These are phyloP conservation scores for Moxostoma hubbsi DNA, from an alignment of 2,797 vertebrate species.

Conservation along the genomic window DNA sequence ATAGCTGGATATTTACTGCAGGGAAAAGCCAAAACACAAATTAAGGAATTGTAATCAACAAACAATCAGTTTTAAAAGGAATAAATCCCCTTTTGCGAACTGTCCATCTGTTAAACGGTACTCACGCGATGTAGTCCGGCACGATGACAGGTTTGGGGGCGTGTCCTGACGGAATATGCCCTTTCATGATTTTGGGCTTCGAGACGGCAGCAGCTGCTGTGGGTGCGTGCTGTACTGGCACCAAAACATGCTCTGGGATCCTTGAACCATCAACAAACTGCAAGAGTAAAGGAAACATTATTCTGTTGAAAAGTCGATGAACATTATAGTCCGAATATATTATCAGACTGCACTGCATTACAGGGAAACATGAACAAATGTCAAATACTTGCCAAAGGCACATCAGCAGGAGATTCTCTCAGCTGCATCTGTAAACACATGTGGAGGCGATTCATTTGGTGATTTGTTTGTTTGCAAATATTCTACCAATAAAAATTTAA, in stretches of 20 bases:
- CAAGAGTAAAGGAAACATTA: not conserved
- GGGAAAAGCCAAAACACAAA: not conserved
- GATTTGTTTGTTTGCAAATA: too few relatives aligned
- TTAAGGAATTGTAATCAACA: too few relatives aligned
- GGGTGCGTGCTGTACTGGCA: constrained; percentile 54
- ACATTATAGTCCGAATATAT: not conserved
- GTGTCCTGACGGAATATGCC: constrained; percentile 89
- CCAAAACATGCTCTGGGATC: constrained; percentile 60
- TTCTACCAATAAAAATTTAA: too few relatives aligned
- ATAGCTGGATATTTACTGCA: constrained; percentile 91
- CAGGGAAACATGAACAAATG: not conserved
- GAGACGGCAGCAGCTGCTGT: constrained; percentile 55
- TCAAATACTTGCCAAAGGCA: constrained; percentile 75
- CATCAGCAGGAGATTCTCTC: constrained; percentile 68
- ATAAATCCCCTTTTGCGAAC: not conserved
- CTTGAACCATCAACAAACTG: constrained; percentile 49
- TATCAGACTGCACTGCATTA: not conserved
- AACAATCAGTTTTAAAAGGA: too few relatives aligned
- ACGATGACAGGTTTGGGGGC: constrained; percentile 95
- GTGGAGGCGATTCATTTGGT: not conserved
- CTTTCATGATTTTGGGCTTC: constrained; percentile 82
- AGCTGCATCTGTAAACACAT: constrained; percentile 76
- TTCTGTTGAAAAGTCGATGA: too few relatives aligned
- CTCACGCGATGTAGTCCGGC: constrained; percentile 94
- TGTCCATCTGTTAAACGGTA: constrained; percentile 40